Evolutionary conservation across 2,113 vertebrate genomes (phyloP).

Genomic region (Percina caprodes): DNA sequence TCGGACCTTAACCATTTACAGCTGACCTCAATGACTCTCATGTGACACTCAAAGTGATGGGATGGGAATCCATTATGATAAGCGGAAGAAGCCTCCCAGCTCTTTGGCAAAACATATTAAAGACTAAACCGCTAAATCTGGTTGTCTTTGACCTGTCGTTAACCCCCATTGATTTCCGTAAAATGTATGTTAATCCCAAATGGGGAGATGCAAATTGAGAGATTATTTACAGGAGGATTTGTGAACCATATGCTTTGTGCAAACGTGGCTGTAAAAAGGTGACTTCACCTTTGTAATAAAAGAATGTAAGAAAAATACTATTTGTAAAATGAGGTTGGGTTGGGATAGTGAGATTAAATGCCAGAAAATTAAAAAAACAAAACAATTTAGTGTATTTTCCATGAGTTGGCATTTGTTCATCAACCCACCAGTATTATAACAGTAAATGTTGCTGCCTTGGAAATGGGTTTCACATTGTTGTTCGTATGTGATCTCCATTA

Average conservation of each 20-base stretch:
- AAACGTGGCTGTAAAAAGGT: background rate
- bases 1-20: constrained; percentile 24
- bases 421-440: background rate
- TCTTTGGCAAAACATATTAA: background rate
- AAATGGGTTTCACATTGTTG: background rate
- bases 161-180: constrained; percentile 6
- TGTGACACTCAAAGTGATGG: constrained; percentile 44
- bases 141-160: constrained; percentile 9
- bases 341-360: background rate
- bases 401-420: background rate
- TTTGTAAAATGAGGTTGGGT: background rate
- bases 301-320: background rate
- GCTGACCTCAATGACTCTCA: constrained; percentile 48
- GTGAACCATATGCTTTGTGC: background rate
- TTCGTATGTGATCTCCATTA: background rate
- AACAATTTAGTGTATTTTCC: background rate
- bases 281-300: too few species aligned
- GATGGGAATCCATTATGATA: background rate
- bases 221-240: constrained; percentile 1
- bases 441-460: background rate
- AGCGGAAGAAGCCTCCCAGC: constrained; percentile 3
- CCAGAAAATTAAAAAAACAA: too few species aligned
- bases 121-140: background rate
- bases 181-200: constrained; percentile 23
- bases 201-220: background rate